A percentile compares a stretch with the other conserved stretches of the same genome.
Evolutionary conservation across 2,888 invertebrate species (phyloP).

Genomic region (Cotesia congregata): DNA sequence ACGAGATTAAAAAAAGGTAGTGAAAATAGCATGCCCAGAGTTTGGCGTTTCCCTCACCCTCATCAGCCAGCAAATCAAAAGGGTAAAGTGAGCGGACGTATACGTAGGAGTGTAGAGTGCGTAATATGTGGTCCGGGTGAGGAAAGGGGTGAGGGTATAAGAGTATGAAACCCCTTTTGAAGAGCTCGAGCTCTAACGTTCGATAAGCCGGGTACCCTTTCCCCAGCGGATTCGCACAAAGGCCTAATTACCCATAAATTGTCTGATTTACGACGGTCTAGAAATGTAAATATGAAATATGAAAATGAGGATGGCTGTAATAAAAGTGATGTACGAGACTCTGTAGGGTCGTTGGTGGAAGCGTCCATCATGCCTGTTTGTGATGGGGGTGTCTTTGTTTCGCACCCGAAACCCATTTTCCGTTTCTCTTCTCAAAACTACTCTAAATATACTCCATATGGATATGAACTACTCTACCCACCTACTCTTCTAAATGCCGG

Average conservation of each 20-base stretch:
- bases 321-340: conserved; percentile 73
- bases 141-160: neutral
- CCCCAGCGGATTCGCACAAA: conserved; percentile 60
- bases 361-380: conserved; percentile 69
- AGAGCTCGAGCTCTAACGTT: conserved; percentile 50
- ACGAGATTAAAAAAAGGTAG: neutral
- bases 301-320: conserved; percentile 71
- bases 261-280: conserved; percentile 68
- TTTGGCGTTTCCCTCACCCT: neutral
- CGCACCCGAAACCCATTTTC: conserved; percentile 50
- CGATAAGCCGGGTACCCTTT: conserved; percentile 54
- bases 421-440: conserved; percentile 24
- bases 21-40: neutral
- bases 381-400: conserved; percentile 69
- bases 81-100: neutral
- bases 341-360: conserved; percentile 72
- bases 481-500: neutral
- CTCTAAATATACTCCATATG: conserved; percentile 16
- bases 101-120: neutral
- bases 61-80: neutral
- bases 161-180: conserved; percentile 40
- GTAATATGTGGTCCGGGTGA: neutral
- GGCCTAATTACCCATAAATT: conserved; percentile 70
- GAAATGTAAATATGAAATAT: conserved; percentile 71
- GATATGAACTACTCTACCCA: neutral